A percentile compares a stretch with the other conserved stretches of the same genome.
Evolutionary conservation across 2,113 vertebrate genomes (phyloP).

Genomic region (Bucco capensis): DNA sequence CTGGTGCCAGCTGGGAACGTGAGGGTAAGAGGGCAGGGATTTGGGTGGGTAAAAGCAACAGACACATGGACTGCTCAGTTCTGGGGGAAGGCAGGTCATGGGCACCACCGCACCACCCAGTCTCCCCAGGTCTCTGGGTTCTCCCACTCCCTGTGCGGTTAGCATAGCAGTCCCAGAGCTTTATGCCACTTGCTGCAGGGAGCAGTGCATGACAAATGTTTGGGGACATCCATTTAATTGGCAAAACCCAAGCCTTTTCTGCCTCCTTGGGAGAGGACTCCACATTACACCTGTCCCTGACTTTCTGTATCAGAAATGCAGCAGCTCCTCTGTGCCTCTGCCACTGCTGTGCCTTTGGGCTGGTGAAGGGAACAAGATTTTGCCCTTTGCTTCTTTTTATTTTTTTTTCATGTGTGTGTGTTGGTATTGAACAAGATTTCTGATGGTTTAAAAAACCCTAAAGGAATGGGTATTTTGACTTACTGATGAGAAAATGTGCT

Average conservation of each 20-base stretch:
- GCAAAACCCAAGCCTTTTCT: not conserved
- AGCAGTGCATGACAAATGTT: not conserved
- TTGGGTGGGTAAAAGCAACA: not conserved
- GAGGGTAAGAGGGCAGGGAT: not conserved
- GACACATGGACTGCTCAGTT: not conserved
- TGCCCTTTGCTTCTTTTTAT: not conserved
- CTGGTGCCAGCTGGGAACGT: not conserved
- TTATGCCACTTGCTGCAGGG: not conserved
- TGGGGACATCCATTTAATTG: too few relatives aligned
- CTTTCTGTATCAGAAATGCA: not conserved
- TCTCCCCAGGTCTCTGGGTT: not conserved
- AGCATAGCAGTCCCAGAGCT: not conserved
- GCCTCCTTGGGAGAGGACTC: not conserved
- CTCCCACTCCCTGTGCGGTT: rapidly evolving
- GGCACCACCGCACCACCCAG: not conserved
- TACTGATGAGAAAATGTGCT: not conserved
- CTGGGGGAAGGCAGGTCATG: not conserved
- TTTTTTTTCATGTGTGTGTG: not conserved
- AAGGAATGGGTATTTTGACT: not conserved
- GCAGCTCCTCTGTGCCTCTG: not conserved
- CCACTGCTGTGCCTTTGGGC: not conserved
- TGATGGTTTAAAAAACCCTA: not conserved
- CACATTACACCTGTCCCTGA: not conserved
- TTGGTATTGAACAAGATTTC: not conserved
- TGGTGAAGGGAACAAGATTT: not conserved